Evolutionary conservation across 2,797 vertebrate species (phyloP).

Genomic region (Sylvia borin): DNA sequence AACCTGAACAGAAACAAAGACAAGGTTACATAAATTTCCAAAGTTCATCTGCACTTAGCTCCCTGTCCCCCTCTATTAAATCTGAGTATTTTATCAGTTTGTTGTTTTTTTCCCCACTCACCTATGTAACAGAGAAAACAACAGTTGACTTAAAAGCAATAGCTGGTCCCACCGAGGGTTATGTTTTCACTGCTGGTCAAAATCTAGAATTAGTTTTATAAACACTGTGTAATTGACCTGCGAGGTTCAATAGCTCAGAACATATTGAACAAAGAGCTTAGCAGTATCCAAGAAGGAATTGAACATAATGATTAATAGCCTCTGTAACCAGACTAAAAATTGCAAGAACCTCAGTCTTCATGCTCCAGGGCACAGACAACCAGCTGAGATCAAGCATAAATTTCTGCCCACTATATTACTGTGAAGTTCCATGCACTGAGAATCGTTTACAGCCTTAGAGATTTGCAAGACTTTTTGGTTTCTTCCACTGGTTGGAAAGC

Average conservation of each 20-base stretch:
- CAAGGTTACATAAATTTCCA: not conserved
- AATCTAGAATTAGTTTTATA: conserved; percentile 58
- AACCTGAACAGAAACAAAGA: not conserved
- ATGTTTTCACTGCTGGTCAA: conserved; percentile 31
- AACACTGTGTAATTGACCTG: conserved; percentile 53
- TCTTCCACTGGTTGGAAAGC: not conserved
- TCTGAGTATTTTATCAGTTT: not conserved
- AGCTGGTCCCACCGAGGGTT: not conserved
- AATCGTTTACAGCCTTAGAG: not conserved
- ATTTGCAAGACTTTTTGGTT: not conserved
- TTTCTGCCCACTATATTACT: not conserved
- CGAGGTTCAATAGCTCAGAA: conserved; percentile 58
- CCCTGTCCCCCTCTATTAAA: not conserved
- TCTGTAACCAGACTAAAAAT: conserved; percentile 36
- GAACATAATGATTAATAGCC: conserved; percentile 56
- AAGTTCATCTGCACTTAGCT: not conserved
- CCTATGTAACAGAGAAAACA: not conserved
- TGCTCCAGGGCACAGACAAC: conserved; percentile 40
- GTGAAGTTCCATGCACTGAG: not conserved
- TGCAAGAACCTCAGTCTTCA: conserved; percentile 45
- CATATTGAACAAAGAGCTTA: conserved; percentile 47
- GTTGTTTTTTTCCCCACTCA: not conserved
- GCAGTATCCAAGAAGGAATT: conserved; percentile 36
- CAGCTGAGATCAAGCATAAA: conserved; percentile 48
- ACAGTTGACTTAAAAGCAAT: conserved; percentile 30